phyloP scores from a whole-genome alignment of 2,888 invertebrate genomes.

The Xanthostigma xanthostigma region DNA sequence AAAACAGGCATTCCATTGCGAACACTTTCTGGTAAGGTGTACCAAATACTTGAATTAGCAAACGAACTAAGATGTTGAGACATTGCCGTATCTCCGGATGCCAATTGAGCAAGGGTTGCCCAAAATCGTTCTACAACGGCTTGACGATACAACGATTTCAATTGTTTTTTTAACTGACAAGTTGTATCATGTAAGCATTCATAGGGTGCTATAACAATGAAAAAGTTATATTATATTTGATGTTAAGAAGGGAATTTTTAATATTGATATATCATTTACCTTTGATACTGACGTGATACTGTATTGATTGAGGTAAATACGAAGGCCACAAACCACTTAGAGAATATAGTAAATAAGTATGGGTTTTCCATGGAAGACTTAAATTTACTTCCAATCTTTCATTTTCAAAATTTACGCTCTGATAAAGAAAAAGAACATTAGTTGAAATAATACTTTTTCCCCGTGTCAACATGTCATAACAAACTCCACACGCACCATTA shows the following conservation, averaged over 20 bases:
- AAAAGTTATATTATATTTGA: not conserved
- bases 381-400: constrained; percentile 45
- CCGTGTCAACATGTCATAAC: too few relatives aligned
- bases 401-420: constrained; percentile 35
- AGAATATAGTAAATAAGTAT: constrained; percentile 52
- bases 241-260: not conserved
- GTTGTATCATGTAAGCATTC: constrained; percentile 63
- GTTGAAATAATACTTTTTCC: too few relatives aligned
- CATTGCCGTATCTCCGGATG: constrained; percentile 48
- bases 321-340: constrained; percentile 44
- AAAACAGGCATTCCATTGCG: constrained; percentile 56
- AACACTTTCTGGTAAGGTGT: constrained; percentile 52
- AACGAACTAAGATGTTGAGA: constrained; percentile 56
- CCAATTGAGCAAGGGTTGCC: constrained; percentile 45
- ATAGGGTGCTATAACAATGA: constrained; percentile 36
- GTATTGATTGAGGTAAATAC: constrained; percentile 22
- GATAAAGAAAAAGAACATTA: constrained; percentile 21
- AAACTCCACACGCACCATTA: too few relatives aligned
- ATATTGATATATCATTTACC: constrained; percentile 16
- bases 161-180: constrained; percentile 43
- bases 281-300: constrained; percentile 26
- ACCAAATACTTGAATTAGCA: constrained; percentile 39
- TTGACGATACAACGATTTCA: constrained; percentile 47
- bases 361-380: constrained; percentile 55
- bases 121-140: constrained; percentile 50